These are phyloP conservation scores for Meloidogyne floridensis DNA, from an alignment of 1,140 invertebrate species.

Conservation along the genomic window DNA sequence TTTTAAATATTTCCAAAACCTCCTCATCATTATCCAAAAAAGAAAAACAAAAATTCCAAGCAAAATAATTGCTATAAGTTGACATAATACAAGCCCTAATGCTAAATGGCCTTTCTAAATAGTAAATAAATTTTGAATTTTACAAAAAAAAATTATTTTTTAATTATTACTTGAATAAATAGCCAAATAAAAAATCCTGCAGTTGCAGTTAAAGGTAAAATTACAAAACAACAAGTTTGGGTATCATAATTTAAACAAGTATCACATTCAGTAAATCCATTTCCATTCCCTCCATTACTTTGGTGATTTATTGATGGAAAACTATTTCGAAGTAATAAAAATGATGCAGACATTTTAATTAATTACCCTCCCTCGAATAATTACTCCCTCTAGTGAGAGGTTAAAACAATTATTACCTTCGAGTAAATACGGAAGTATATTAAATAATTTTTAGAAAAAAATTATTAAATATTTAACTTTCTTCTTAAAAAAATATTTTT, in stretches of 20 bases:
- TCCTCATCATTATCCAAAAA: neutral
- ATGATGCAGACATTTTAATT: neutral
- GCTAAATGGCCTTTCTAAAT: conserved; percentile 26
- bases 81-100: conserved; percentile 17
- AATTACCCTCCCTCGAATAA: neutral
- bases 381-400: no score
- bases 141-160: neutral
- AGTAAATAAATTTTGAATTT: neutral
- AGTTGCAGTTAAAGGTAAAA: conserved; percentile 7
- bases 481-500: no score
- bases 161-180: conserved; percentile 18
- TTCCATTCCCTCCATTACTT: neutral
- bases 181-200: conserved; percentile 20
- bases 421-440: no score
- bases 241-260: conserved; percentile 21
- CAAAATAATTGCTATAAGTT: conserved; percentile 21
- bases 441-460: no score
- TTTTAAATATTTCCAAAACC: conserved; percentile 15
- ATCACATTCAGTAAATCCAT: conserved; percentile 15
- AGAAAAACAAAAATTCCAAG: conserved; percentile 13
- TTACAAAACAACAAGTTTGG: conserved; percentile 17
- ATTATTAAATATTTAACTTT: no score
- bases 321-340: conserved; percentile 7
- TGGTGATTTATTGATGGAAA: neutral
- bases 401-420: no score